A percentile compares a stretch with the other conserved stretches of the same genome.
Evolutionary conservation across 2,113 vertebrate genomes (phyloP).

Genomic region (Sinocyclocheilus rhinocerous): DNA sequence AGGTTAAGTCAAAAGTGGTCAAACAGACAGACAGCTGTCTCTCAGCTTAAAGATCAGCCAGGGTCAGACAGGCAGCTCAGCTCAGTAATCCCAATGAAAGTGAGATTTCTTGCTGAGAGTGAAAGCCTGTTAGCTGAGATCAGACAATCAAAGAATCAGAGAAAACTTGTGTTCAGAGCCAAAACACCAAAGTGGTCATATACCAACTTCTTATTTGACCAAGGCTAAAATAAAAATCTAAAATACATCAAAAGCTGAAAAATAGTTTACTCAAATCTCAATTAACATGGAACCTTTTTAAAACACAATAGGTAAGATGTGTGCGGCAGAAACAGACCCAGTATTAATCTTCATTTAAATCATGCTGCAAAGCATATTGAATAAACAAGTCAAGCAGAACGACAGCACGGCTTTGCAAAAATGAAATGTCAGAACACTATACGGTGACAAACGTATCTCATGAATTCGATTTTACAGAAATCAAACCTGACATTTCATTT

Average conservation of each 20-base stretch:
- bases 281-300: background rate
- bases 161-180: background rate
- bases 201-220: background rate
- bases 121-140: too few species aligned
- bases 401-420: background rate
- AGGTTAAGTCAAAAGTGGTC: slow-evolving; percentile 55
- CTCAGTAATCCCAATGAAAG: slow-evolving; percentile 56
- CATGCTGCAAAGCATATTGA: slow-evolving; percentile 56
- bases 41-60: slow-evolving; percentile 50
- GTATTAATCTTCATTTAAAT: slow-evolving; percentile 47
- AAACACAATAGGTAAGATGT: background rate
- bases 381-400: slow-evolving; percentile 53
- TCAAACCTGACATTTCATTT: slow-evolving; percentile 30
- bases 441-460: slow-evolving; percentile 2
- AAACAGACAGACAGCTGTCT: slow-evolving; percentile 53
- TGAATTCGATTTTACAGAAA: background rate
- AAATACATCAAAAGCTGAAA: background rate
- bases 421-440: background rate
- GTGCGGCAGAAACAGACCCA: background rate
- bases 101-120: background rate
- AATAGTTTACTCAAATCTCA: background rate
- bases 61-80: slow-evolving; percentile 52
- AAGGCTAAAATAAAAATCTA: background rate
- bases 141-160: background rate
- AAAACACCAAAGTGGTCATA: background rate